These are phyloP conservation scores for Loxodonta africana DNA, from an alignment of 2,113 vertebrate genomes.

Conservation along the genomic window DNA sequence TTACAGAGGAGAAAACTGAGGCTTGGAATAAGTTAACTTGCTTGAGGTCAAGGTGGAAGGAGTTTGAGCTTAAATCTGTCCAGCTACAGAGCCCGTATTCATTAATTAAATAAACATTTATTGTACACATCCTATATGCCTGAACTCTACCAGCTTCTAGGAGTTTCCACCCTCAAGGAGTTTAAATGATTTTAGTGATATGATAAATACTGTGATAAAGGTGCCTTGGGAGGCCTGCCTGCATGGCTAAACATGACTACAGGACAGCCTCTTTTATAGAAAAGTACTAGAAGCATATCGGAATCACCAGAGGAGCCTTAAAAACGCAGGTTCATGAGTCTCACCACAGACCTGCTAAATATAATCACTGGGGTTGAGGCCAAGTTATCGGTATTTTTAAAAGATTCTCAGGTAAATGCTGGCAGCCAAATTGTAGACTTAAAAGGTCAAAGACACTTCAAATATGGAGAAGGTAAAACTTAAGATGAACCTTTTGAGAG, in stretches of 20 bases:
- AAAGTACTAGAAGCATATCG: neutral
- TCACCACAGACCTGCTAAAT: slow-evolving; percentile 52
- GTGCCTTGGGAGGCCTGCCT: neutral
- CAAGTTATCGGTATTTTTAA: slow-evolving; percentile 4
- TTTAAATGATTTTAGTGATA: neutral
- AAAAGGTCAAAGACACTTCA: slow-evolving; percentile 8
- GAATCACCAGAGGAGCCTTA: slow-evolving; percentile 7
- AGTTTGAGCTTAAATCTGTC: slow-evolving; percentile 7
- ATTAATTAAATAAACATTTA: slow-evolving; percentile 56
- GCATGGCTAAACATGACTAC: neutral
- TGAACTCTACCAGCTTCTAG: slow-evolving; percentile 22
- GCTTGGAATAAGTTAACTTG: slow-evolving; percentile 49
- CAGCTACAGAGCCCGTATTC: slow-evolving; percentile 7
- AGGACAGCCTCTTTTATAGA: neutral
- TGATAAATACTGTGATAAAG: slow-evolving; percentile 33
- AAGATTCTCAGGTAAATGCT: slow-evolving; percentile 27
- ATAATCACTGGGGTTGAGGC: slow-evolving; percentile 12
- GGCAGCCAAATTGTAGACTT: neutral
- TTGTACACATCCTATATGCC: neutral
- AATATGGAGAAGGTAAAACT: slow-evolving; percentile 19
- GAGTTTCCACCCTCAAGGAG: neutral
- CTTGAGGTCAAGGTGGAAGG: neutral
- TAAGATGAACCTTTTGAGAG: slow-evolving; percentile 67
- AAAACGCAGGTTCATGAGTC: slow-evolving; percentile 14
- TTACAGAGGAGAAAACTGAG: slow-evolving; percentile 7